A percentile compares a stretch with the other conserved stretches of the same genome.
phyloP scores from a whole-genome alignment of 2,113 vertebrate species.

The Stomatorhinus ivindoensis region DNA sequence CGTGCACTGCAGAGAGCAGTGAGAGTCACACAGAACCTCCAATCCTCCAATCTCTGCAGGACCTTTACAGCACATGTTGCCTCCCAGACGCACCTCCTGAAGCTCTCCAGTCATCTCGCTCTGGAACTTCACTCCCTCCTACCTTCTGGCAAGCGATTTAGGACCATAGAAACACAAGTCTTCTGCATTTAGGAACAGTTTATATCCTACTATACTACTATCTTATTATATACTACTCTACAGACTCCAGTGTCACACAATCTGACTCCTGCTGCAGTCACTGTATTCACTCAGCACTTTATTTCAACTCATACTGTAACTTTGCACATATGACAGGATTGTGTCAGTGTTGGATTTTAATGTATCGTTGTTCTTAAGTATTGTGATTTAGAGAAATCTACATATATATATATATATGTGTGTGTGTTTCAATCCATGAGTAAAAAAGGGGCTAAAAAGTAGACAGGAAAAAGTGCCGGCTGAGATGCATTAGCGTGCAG shows the following conservation, averaged over 20 bases:
- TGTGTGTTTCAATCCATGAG: neutral
- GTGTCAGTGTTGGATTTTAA: neutral
- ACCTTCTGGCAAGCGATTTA: neutral
- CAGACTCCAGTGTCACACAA: neutral
- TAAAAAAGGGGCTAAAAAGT: neutral
- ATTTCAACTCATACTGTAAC: neutral
- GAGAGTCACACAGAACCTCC: neutral
- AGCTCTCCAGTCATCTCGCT: neutral
- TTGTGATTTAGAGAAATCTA: neutral
- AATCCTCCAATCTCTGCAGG: neutral
- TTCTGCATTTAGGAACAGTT: neutral
- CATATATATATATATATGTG: neutral
- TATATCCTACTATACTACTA: neutral
- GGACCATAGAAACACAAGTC: neutral
- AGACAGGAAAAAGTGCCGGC: neutral
- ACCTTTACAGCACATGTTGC: neutral
- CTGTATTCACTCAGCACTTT: neutral
- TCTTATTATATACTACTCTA: neutral
- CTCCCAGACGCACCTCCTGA: neutral
- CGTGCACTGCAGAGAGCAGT: neutral
- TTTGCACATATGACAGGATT: neutral
- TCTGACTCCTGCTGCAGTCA: neutral
- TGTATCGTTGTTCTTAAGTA: neutral
- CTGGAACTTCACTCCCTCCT: neutral
- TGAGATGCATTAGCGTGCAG: neutral